Evolutionary conservation across 2,797 vertebrate species (phyloP), one percentile per base, ranked within the genome.

Genomic region (Atherinosoma microstoma): DNA sequence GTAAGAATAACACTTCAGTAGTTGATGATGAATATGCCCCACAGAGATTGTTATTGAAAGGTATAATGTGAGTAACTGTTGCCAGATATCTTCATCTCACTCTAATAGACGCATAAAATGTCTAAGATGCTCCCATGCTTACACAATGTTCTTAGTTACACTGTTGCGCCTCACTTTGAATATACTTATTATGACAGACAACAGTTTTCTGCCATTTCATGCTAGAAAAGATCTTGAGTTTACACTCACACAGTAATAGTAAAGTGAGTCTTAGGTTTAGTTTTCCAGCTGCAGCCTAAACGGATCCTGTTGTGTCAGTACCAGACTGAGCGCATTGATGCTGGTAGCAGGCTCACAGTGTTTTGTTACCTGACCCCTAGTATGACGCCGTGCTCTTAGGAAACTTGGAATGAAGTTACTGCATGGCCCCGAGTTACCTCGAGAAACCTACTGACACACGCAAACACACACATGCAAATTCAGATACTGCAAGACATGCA

Each of bases 291-390:
- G 79, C 76, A 53, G 73, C 29, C 71, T 87, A 87, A 91, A 87
- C 74, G 11, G 84, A 84, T 83, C 78, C 65, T 84, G 76, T 73
- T 3, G 3, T 67, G 81, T 84, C 64, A 58, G 75, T 69, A 69
- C 76, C 73, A 58, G 64, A 42, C 60, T 60, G 60, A 64, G 69
- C n/a, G 38, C 45, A 77, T 49, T 27, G 79, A 83, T 73, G 82
- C 79, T 35, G 77, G 49, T 61, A 45, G 56, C 71, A 67, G 64
- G 16, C 70, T 74, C 75, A 13, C 58, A 76, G 66, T 73, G 77
- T 88, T 89, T 90, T 79, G 89, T 89, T 89, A 91, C 79, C 73
- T 87, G 90, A 89, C 84, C 85, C 84, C 66, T 45, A 58, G 70
- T 42, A 80, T 73, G 85, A 84, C 68, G 78, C 78, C 58, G 1